Conservation (phyloP, 1,140 invertebrate species). For the Andrena cerasifolii region DNA sequence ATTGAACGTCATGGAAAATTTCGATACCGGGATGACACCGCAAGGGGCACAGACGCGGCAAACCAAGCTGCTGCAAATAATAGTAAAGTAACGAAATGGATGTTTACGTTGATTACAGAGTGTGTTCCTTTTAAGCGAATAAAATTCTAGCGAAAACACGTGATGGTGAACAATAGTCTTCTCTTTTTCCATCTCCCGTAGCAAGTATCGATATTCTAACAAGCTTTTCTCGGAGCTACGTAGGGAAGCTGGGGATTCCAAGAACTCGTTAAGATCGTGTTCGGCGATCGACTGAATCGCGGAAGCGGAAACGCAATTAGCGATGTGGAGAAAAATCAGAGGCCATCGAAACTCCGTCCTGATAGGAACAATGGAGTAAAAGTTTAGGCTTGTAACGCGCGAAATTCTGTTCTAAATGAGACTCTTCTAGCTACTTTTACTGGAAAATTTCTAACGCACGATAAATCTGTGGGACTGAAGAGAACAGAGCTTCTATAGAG, state of each 20-base stretch:
- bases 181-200: too few relatives aligned
- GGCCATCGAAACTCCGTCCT: too few relatives aligned
- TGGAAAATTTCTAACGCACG: too few relatives aligned
- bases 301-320: not conserved
- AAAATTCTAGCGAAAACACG: not conserved
- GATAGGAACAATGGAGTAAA: too few relatives aligned
- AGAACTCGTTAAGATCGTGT: not conserved
- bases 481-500: too few relatives aligned
- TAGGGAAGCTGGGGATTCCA: not conserved
- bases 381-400: too few relatives aligned
- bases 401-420: too few relatives aligned
- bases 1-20: slow-evolving; percentile 56
- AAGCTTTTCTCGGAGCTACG: not conserved
- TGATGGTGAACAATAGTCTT: too few relatives aligned
- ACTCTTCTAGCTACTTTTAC: too few relatives aligned
- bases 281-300: not conserved
- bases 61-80: not conserved
- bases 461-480: too few relatives aligned
- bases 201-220: slow-evolving; percentile 9
- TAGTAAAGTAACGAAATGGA: not conserved
- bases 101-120: not conserved
- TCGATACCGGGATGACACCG: slow-evolving; percentile 22
- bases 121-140: not conserved
- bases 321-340: not conserved
- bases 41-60: not conserved